Base-by-base conservation (phyloP, 2,888 invertebrate species). In the Didymodactylos carnosus region DNA sequence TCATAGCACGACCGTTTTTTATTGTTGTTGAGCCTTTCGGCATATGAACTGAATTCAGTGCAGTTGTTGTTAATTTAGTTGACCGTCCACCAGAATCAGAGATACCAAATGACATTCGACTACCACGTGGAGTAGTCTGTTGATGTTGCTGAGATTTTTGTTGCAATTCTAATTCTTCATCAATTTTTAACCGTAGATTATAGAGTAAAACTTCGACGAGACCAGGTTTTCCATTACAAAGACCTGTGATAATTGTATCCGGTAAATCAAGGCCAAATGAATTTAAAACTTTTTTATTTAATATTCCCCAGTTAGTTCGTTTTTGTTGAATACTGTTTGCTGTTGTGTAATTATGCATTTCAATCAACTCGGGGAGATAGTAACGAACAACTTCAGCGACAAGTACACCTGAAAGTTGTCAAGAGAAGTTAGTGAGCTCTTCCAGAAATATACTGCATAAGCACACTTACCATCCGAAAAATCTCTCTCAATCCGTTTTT, bases 281-380 rank as follows among this genome's bases (percentile, higher is more conserved):
- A 14, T 23, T 25, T 10, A 73, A 73, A 1, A 73, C 46, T 73
- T 73, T 73, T n/a, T 39, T 29, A 70, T 73, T 73, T 39, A 73
- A 40, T 11, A 69, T 27, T 19, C 70, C 70, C 76, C 76, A 76
- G 53, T 76, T 76, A 23, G 73, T 41, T 19, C 71, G 46, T 72
- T 76, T 76, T 72, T 62, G 69, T 39, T 72, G 70, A 8, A 72
- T 69, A 41, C 53, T 74, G 71, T 75, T 75, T 16, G 76, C 76
- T 53, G 76, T 72, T 16, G 76, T 71, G 23, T 75, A 76, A 69
- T 76, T 76, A 69, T 76, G 76, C 16, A 76, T 49, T 23, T 76
- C 75, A n/a, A 76, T 74, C 35, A 43, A 69, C 23, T 71, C 41
- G 8, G 76, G 76, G 39, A 75, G 51, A 75, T 73, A 75, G 62